phyloP scores from a whole-genome alignment of 2,888 invertebrate species.

The Lysandra bellargus region DNA sequence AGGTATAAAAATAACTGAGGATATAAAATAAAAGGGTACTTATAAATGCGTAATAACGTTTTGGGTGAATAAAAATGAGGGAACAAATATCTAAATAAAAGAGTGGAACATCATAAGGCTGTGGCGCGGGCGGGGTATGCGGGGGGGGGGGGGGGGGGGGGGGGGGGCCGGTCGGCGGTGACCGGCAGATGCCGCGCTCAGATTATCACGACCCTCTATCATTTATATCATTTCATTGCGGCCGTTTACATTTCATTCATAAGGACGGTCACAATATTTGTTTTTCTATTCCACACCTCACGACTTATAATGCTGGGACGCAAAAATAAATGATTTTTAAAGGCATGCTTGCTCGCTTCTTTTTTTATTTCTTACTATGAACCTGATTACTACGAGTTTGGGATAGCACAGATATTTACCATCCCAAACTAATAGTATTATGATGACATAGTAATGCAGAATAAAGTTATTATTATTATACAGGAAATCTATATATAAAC shows the following conservation, averaged over 20 bases:
- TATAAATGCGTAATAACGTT: slow-evolving; percentile 76
- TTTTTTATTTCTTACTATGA: background rate
- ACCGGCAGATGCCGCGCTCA: slow-evolving; percentile 68
- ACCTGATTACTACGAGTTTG: background rate
- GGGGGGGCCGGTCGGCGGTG: slow-evolving; percentile 37
- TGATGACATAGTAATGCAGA: no score
- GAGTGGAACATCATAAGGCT: slow-evolving; percentile 69
- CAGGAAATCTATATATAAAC: no score
- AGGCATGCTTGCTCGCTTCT: background rate
- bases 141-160: slow-evolving; percentile 42
- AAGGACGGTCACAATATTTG: slow-evolving; percentile 41
- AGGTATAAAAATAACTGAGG: slow-evolving; percentile 73
- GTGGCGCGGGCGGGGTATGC: slow-evolving; percentile 41
- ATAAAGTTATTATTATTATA: no score
- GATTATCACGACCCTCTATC: slow-evolving; percentile 68
- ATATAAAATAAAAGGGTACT: slow-evolving; percentile 74
- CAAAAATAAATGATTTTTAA: slow-evolving; percentile 7
- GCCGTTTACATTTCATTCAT: slow-evolving; percentile 73
- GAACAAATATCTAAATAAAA: slow-evolving; percentile 77
- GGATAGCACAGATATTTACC: background rate
- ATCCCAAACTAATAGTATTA: no score
- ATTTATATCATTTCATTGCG: slow-evolving; percentile 77
- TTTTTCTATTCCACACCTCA: slow-evolving; percentile 34
- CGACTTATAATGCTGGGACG: slow-evolving; percentile 24
- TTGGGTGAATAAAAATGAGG: slow-evolving; percentile 74